Base-by-base conservation (phyloP, 2,797 vertebrate genomes). In the Psittacula echo region DNA sequence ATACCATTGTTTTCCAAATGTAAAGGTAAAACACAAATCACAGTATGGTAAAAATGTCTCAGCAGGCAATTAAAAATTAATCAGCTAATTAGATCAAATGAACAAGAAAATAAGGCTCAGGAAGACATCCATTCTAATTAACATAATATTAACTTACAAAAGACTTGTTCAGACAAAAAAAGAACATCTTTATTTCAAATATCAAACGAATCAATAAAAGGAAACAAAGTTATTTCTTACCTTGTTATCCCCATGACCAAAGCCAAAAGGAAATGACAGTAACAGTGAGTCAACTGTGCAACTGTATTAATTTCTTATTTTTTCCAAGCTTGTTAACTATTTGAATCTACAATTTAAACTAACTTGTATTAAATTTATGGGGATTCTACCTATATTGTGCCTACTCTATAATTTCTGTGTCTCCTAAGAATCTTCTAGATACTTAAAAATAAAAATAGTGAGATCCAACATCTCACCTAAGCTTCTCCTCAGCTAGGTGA, bases 51-150 rank as follows among this genome's bases (percentile, higher is more conserved):
- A 93, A 93, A 90, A 95, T 85, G 41, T 91, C 91, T 93, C 77
- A 56, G 89, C 65, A 89, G 94, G 85, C 85, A 96, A 95, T 96
- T 94, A 96, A 96, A 96, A 95, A 94, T 95, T 95, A 93, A 93
- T 92, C 88, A 94, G 53, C 74, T 93, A 94, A 95, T 94, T 95
- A 94, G 75, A 95, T 93, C 77, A 95, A 94, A 95, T 89, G 77
- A 96, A 94, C 4, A 4, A 89, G 93, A 97, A 97, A 95, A 96
- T 90, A 96, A 96, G 68, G 81, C 81, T 94, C 93, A 94, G 95
- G 94, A 97, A 96, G 67, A 77, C 80, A 95, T 95, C 61, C 56
- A 77, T 93, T 92, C 74, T 76, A 90, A 94, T 96, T 96, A 94
- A 85, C 65, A 94, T 83, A 93, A 90, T 94, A 96, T 91, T 91